Conservation (phyloP, 2,113 vertebrate genomes). For the Vulpes ferrilata region DNA sequence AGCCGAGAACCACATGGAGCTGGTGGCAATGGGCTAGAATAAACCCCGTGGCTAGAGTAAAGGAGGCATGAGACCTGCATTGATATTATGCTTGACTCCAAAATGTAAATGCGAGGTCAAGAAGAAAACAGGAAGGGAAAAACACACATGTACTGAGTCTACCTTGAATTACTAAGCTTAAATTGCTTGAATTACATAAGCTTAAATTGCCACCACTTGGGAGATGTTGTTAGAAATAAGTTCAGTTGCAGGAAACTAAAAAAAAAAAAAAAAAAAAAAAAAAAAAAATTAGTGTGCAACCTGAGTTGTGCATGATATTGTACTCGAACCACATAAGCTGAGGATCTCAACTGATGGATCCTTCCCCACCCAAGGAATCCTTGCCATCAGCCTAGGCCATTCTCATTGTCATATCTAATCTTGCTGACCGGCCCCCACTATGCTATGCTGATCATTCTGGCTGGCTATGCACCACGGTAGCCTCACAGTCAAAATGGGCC, state of each 20-base stretch:
- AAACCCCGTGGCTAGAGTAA: not conserved
- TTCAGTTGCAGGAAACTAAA: not conserved
- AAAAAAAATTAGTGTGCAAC: not conserved
- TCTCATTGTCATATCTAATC: not conserved
- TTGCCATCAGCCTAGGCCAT: not conserved
- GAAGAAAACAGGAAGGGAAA: not conserved
- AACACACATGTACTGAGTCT: not conserved
- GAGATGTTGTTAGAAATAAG: not conserved
- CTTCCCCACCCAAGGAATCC: not conserved
- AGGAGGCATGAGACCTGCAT: not conserved
- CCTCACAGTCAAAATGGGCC: not conserved
- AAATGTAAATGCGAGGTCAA: not conserved
- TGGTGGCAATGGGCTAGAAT: not conserved
- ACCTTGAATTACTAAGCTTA: not conserved
- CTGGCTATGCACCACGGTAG: not conserved
- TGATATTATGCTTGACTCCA: not conserved
- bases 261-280: not conserved
- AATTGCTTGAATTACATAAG: not conserved
- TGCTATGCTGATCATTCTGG: not conserved
- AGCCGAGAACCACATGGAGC: fast-evolving
- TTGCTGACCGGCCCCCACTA: not conserved
- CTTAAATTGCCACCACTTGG: not conserved
- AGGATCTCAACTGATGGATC: not conserved
- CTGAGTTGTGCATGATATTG: not conserved
- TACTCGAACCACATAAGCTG: not conserved